These are phyloP conservation scores for Protula sp. DNA, from an alignment of 2,888 invertebrate species.

Conservation along the genomic window DNA sequence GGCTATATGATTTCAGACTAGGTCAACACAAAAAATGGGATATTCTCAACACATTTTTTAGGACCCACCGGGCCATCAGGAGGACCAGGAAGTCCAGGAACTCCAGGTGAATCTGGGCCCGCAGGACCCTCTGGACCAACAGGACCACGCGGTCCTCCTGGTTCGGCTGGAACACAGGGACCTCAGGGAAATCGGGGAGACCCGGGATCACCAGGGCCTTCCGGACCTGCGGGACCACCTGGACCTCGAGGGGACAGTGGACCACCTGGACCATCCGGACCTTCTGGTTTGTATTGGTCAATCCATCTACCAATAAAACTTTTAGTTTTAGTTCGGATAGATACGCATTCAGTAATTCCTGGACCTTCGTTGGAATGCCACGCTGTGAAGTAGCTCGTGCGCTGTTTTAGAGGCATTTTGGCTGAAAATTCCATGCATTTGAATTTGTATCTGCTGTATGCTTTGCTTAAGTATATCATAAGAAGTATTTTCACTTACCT, in stretches of 20 bases:
- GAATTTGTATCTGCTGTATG: too few species aligned
- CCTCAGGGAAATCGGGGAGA: background rate
- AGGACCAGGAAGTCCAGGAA: conserved; percentile 2
- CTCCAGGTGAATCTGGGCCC: conserved; percentile 9
- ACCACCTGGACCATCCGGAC: background rate
- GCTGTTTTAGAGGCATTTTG: too few species aligned
- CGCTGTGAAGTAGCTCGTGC: background rate
- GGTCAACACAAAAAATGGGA: too few species aligned
- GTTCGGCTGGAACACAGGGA: background rate
- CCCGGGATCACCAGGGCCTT: background rate
- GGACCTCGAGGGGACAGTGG: too few species aligned
- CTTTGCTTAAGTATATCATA: too few species aligned
- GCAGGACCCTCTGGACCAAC: conserved; percentile 2
- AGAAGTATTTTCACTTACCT: too few species aligned
- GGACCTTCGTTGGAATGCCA: conserved; percentile 2
- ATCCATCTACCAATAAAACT: too few species aligned
- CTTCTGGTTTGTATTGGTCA: conserved; percentile 2
- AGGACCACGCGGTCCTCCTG: background rate
- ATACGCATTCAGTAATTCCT: background rate
- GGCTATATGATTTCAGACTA: too few species aligned
- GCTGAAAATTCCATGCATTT: too few species aligned
- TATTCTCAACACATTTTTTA: too few species aligned
- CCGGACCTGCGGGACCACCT: too few species aligned
- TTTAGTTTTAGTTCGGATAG: too few species aligned
- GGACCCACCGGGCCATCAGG: conserved; percentile 8